Conservation (phyloP, 2,888 invertebrate species). For the Acholoe squamosa region DNA sequence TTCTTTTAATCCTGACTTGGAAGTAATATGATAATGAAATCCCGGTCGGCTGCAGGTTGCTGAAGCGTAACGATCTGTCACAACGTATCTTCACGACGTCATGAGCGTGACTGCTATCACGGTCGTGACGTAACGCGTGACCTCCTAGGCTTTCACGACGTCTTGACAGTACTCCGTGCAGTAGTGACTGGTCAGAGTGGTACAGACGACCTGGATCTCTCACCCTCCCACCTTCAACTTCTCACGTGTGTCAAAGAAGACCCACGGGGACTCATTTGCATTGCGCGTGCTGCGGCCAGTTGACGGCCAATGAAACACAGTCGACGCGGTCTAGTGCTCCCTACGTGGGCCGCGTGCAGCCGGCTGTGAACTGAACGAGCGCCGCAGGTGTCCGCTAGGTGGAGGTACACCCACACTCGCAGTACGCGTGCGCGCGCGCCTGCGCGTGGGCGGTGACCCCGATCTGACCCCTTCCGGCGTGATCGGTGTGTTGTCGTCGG, state of each 20-base stretch:
- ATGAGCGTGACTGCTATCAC: background rate
- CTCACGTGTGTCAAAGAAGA: too few species aligned
- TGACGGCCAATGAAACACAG: background rate
- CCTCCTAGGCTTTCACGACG: too few species aligned
- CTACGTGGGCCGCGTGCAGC: conserved; percentile 17
- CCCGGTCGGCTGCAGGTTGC: background rate
- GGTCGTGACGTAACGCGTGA: background rate
- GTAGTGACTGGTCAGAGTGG: too few species aligned
- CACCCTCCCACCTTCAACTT: too few species aligned
- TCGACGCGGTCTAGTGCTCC: background rate
- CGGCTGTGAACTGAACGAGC: background rate
- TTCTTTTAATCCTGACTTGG: background rate
- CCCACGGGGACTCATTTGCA: background rate
- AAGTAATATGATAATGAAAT: background rate
- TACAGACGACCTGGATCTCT: too few species aligned
- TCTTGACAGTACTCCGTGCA: too few species aligned
- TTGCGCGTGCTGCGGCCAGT: background rate
- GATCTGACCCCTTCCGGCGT: background rate
- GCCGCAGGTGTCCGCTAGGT: background rate
- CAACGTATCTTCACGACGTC: background rate
- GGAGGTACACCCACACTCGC: background rate
- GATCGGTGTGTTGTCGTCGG: background rate
- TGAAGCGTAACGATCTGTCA: background rate
- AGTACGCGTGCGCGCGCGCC: background rate
- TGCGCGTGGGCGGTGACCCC: conserved; percentile 1